Evolutionary conservation across 1,140 invertebrate genomes (phyloP).

Genomic region (Eupristina koningsbergeri): DNA sequence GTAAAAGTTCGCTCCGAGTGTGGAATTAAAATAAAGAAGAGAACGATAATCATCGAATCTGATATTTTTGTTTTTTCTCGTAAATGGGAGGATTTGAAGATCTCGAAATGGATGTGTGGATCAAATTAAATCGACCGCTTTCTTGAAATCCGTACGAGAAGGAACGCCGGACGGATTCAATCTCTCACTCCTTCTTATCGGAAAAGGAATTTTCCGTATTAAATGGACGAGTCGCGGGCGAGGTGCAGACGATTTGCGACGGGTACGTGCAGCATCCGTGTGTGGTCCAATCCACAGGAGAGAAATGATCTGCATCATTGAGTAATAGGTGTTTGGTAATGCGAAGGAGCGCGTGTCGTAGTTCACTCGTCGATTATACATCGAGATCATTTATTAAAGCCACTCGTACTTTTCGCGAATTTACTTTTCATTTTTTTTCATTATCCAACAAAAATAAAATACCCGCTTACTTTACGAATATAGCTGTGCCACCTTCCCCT

Average conservation of each 20-base stretch:
- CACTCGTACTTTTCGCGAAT: neutral
- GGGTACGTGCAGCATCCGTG: slow-evolving; percentile 9
- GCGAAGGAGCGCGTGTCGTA: neutral
- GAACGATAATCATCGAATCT: neutral
- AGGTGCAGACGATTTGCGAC: neutral
- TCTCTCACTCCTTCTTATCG: neutral
- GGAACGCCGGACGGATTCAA: neutral
- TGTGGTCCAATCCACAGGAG: neutral
- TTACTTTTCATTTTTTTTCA: neutral
- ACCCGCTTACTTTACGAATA: neutral
- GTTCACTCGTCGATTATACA: slow-evolving; percentile 12
- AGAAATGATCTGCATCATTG: no score
- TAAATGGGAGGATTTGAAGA: neutral
- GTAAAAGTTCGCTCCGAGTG: no score
- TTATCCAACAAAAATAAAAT: neutral
- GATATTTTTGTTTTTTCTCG: neutral
- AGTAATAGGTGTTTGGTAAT: slow-evolving; percentile 22
- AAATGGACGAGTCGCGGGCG: neutral
- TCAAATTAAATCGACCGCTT: neutral
- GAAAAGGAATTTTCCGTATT: neutral
- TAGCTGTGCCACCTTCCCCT: neutral
- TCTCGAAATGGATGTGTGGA: no score
- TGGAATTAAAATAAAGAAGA: neutral
- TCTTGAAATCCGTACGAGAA: neutral
- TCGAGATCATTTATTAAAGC: neutral